Evolutionary conservation across 2,113 vertebrate species (phyloP).

Genomic region (Cavia aperea): DNA sequence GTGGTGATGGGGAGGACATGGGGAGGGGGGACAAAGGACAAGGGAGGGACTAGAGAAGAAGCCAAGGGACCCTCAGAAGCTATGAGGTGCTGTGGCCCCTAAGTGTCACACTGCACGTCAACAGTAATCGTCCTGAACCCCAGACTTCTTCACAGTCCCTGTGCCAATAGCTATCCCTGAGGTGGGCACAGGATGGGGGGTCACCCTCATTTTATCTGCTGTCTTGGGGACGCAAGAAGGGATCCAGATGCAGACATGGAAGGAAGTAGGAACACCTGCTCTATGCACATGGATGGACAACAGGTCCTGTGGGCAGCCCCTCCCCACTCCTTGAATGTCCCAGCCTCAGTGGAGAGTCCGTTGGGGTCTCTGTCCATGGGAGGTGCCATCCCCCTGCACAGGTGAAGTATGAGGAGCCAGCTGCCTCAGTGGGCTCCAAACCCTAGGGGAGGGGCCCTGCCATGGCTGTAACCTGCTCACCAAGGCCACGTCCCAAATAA

Average conservation of each 20-base stretch:
- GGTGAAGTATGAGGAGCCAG: rapidly evolving
- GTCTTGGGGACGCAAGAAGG: background rate
- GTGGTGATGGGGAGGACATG: rapidly evolving
- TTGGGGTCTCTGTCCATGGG: background rate
- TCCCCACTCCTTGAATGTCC: rapidly evolving
- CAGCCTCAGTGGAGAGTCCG: background rate
- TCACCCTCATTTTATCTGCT: background rate
- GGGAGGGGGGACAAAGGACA: background rate
- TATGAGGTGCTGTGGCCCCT: background rate
- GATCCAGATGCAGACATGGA: rapidly evolving
- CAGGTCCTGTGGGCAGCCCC: rapidly evolving
- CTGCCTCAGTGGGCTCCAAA: rapidly evolving
- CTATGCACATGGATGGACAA: rapidly evolving
- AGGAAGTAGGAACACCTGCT: background rate
- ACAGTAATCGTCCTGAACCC: rapidly evolving
- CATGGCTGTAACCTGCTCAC: background rate
- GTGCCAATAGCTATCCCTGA: rapidly evolving
- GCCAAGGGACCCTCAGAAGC: background rate
- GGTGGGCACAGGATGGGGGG: no score
- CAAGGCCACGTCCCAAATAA: background rate
- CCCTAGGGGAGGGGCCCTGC: no score
- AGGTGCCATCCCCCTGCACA: background rate
- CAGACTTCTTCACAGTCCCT: rapidly evolving
- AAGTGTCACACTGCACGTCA: no score
- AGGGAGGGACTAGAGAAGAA: background rate